Percentiles rank a stretch among this genome's conserved stretches.
These are phyloP conservation scores for Tichodroma muraria DNA, from an alignment of 2,113 vertebrate genomes.

Conservation along the genomic window DNA sequence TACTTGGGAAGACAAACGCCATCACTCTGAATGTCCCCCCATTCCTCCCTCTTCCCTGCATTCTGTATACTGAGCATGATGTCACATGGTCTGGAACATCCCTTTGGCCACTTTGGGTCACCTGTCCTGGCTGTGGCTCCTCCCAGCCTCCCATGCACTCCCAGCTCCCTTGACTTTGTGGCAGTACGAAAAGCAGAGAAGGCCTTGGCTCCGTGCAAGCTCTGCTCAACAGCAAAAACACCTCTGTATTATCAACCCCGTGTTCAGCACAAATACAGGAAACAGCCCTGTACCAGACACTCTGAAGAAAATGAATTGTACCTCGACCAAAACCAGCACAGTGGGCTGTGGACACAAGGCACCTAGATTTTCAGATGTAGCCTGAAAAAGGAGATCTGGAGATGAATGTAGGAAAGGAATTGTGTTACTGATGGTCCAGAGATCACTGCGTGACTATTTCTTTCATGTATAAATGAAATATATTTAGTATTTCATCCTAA, in stretches of 20 bases:
- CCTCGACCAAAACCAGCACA: not conserved
- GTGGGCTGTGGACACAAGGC: not conserved
- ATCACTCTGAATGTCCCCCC: not conserved
- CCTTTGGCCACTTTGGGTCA: not conserved
- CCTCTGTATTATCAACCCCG: accelerated
- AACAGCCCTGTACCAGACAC: not conserved
- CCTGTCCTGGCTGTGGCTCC: not conserved
- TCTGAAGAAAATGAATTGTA: not conserved
- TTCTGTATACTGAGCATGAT: not conserved
- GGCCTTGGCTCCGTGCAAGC: not conserved
- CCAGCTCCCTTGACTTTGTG: not conserved
- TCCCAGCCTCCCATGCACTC: not conserved
- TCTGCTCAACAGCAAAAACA: not conserved
- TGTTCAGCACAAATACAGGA: not conserved
- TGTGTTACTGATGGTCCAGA: not conserved
- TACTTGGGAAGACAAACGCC: not conserved
- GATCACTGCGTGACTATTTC: not conserved
- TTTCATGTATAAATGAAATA: too few species aligned
- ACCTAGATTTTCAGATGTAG: not conserved
- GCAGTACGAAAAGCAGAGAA: accelerated
- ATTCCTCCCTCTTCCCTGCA: not conserved
- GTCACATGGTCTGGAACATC: not conserved
- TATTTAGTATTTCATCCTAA: too few species aligned
- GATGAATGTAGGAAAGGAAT: not conserved
- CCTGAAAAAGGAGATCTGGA: too few species aligned